Evolutionary conservation across 2,797 vertebrate genomes (phyloP), one percentile per base, ranked within the genome.

Genomic region (Acrocephalus scirpaceus): DNA sequence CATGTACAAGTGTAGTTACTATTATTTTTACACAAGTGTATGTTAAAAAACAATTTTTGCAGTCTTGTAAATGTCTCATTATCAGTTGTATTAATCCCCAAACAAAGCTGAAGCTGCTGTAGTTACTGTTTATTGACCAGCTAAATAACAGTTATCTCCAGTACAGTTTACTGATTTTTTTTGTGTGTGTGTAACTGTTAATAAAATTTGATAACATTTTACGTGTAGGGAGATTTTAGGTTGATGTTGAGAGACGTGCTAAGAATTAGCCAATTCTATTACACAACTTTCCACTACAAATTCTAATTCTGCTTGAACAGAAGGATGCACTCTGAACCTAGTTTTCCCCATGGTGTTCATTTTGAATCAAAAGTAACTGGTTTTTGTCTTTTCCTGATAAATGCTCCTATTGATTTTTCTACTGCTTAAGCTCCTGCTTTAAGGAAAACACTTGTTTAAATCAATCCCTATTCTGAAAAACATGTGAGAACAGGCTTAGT

Each of bases 361-460:
- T 89, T 56, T 65, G 54, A 81, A 75, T 91, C 30, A 65, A 64
- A 93, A 87, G 42, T 69, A 92, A 71, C 45, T 69, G 40, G 42
- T 71, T 91, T 95, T 90, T 81, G 34, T 34, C 38, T 88, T 91
- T 72, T 80, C 27, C 26, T 92, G 62, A 88, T 92, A 93, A 97
- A 81, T 45, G 30, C 9, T 70, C 88, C 21, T 91, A 77, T 94
- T 92, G 89, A 83, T 92, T 94, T 95, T 62, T 82, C 69, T 73
- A 53, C 58, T 78, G 50, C 38, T 79, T 83, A 88, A 83, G 32
- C 47, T 22, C 3, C 20, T 47, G 29, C 26, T 92, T 81, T 86
- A 69, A 89, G 84, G 66, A 64, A 83, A 93, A 69, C 30, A 75
- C 26, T 89, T 75, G 32, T 91, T 91, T 87, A 71, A 91, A 76